Evolutionary conservation across 2,113 vertebrate genomes (phyloP).

Genomic region (Pandion haliaetus): DNA sequence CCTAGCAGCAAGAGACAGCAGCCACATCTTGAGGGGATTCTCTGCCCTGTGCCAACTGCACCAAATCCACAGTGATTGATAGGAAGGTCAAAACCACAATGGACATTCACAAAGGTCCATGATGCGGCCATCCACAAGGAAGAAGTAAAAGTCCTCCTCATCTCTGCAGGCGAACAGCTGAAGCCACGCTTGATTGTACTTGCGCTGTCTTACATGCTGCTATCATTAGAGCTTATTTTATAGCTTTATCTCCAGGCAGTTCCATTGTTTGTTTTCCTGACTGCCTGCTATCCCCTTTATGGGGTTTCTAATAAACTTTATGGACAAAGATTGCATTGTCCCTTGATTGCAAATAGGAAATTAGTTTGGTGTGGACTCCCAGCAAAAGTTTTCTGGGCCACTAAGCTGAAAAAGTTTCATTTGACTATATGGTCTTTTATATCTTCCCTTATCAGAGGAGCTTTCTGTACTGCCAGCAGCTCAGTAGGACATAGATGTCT

Average conservation of each 20-base stretch:
- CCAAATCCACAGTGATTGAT: accelerated
- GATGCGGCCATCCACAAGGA: background rate
- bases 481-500: background rate
- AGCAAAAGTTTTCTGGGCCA: background rate
- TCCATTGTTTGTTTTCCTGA: background rate
- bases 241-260: background rate
- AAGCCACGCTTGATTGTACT: background rate
- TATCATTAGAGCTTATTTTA: background rate
- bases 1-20: background rate
- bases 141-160: background rate
- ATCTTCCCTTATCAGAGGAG: background rate
- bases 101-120: background rate
- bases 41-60: background rate
- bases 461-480: background rate
- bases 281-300: background rate
- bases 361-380: background rate
- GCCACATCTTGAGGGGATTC: background rate
- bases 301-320: background rate
- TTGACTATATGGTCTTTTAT: background rate
- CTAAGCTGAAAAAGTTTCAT: background rate
- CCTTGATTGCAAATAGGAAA: background rate
- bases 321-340: background rate
- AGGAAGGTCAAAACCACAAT: background rate
- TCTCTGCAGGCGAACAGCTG: background rate
- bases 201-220: background rate